These are phyloP conservation scores for Megaptera novaeangliae DNA, from an alignment of 2,113 vertebrate species.

Conservation along the genomic window DNA sequence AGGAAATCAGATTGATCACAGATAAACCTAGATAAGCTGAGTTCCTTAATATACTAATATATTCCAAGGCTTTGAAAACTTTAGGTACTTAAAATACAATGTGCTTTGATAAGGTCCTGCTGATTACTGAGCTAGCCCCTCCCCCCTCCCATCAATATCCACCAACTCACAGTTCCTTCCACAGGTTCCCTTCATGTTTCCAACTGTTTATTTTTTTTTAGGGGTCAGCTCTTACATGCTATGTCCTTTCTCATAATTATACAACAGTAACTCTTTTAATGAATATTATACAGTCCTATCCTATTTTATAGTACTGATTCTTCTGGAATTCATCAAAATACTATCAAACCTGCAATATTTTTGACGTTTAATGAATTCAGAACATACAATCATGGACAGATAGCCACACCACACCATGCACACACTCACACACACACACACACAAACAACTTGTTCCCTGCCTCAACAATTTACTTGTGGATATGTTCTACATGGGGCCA, in stretches of 20 bases:
- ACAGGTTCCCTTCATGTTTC: neutral
- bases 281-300: neutral
- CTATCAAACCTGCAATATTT: neutral
- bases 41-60: neutral
- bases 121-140: neutral
- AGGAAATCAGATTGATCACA: constrained; percentile 21
- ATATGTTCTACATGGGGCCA: neutral
- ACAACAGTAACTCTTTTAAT: neutral
- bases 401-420: neutral
- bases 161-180: neutral
- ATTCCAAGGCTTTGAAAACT: neutral
- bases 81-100: neutral
- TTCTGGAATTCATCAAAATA: neutral
- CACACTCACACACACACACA: neutral
- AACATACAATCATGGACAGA: neutral
- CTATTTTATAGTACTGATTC: neutral
- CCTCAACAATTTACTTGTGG: neutral
- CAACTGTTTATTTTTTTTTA: neutral
- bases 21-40: neutral
- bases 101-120: neutral
- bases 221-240: neutral
- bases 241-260: neutral
- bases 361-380: neutral
- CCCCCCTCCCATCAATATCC: neutral
- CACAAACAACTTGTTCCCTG: neutral